A percentile compares a stretch with the other conserved stretches of the same genome.
Conservation (phyloP, 2,888 invertebrate species). For the Prenolepis imparis region DNA sequence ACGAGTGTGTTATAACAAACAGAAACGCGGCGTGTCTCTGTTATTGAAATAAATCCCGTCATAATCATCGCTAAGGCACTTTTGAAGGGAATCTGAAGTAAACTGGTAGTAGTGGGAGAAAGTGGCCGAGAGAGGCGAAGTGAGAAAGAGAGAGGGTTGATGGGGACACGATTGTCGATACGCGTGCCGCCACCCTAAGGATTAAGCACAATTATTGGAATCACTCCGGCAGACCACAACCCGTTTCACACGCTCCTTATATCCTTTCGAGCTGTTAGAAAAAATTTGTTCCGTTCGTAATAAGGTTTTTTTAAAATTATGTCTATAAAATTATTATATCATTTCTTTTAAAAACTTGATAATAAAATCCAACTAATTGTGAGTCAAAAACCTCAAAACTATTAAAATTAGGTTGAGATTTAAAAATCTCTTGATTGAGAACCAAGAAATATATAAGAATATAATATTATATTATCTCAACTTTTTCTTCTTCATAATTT, state of each 20-base stretch:
- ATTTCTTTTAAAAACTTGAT: not conserved
- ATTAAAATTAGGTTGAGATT: not conserved
- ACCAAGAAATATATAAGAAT: not conserved
- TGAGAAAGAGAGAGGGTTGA: constrained; percentile 71
- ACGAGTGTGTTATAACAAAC: constrained; percentile 45
- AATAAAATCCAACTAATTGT: not conserved
- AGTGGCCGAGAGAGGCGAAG: constrained; percentile 46
- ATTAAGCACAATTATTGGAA: constrained; percentile 85
- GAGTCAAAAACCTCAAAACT: not conserved
- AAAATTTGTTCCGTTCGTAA: constrained; percentile 55
- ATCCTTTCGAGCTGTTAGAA: constrained; percentile 60
- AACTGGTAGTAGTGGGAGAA: constrained; percentile 43
- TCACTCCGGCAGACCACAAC: constrained; percentile 80
- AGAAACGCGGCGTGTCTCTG: constrained; percentile 67
- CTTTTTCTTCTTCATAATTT: not conserved
- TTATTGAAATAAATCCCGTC: constrained; percentile 83
- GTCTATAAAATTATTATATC: not conserved
- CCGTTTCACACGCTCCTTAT: constrained; percentile 81
- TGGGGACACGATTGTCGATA: constrained; percentile 72
- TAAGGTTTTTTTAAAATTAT: not conserved
- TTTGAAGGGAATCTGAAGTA: constrained; percentile 41
- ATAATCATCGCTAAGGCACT: constrained; percentile 70
- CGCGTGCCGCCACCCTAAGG: constrained; percentile 83
- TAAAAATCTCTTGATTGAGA: not conserved
- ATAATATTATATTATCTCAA: not conserved